Conservation (phyloP, 2,113 vertebrate genomes). For the Siniperca knerii region DNA sequence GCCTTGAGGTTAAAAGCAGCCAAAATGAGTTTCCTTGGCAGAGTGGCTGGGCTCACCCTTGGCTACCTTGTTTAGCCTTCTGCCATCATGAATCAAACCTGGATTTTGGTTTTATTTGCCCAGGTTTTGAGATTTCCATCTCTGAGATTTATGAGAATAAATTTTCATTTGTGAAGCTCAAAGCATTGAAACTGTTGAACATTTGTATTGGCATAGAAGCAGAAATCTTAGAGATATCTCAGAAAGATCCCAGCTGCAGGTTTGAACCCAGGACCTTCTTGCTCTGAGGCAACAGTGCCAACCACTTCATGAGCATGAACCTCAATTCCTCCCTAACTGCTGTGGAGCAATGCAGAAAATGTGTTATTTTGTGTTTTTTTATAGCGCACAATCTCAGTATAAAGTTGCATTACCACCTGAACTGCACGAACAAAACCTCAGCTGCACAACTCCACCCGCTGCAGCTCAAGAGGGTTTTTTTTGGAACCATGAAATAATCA, state of each 20-base stretch:
- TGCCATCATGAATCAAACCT: not conserved
- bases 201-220: not conserved
- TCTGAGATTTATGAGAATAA: not conserved
- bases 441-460: not conserved
- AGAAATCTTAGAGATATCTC: no score
- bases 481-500: not conserved
- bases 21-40: not conserved
- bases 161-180: not conserved
- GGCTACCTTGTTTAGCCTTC: not conserved
- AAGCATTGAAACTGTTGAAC: not conserved
- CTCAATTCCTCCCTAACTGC: no score
- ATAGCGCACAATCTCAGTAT: not conserved
- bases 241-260: not conserved
- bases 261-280: not conserved
- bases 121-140: no score
- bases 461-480: not conserved
- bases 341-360: not conserved
- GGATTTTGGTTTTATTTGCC: not conserved
- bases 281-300: not conserved
- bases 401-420: not conserved
- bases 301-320: not conserved
- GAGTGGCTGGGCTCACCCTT: not conserved
- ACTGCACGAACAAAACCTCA: not conserved
- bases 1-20: not conserved
- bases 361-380: not conserved